Base-by-base conservation (phyloP, 2,797 vertebrate species). In the Lophius americanus region DNA sequence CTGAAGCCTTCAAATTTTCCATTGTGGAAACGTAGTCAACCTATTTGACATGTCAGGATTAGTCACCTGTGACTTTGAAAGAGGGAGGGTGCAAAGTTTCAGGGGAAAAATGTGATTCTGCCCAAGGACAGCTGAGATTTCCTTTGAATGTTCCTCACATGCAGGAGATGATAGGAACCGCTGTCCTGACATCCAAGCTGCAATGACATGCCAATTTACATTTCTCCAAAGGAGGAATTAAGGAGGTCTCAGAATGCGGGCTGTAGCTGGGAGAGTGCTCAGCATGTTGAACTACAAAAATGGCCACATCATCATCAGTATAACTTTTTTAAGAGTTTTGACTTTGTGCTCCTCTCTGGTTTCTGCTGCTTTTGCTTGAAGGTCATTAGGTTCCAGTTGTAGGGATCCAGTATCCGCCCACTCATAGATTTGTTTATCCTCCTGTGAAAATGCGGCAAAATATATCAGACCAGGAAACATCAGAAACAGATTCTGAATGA, bases 41-140 rank as follows among this genome's bases (percentile, higher is more conserved):
- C 70, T 83, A 73, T 78, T 71, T 83, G 79, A 84, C 78, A 79
- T 64, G 74, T 60, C 75, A 79, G 82, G 73, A 81, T 88, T 70
- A 82, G 65, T 84, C 74, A 84, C 70, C 74, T 76, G 68, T 58
- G 82, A 80, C 79, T 82, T 85, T 66, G 44, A 70, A 83, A 69
- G 67, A 58, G 52, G 39, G 60, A 60, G 61, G 32, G 47, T 68
- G 60, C 68, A 75, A 60, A 76, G 70, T 23, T 76, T 69, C 62
- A 54, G 68, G 47, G 60, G 32, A 65, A 59, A 64, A 69, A 76
- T 78, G 73, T 75, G 63, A 68, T 81, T 60, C 55, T 59, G 83
- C 83, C 79, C 70, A 75, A 76, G 81, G 79, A 85, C 73, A 79
- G 59, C 73, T 83, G 42, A 14, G 54, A 70, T 79, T 73, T 32